A percentile compares a stretch with the other conserved stretches of the same genome.
Evolutionary conservation across 2,888 invertebrate genomes (phyloP).

Genomic region (Plemyria rubiginata): DNA sequence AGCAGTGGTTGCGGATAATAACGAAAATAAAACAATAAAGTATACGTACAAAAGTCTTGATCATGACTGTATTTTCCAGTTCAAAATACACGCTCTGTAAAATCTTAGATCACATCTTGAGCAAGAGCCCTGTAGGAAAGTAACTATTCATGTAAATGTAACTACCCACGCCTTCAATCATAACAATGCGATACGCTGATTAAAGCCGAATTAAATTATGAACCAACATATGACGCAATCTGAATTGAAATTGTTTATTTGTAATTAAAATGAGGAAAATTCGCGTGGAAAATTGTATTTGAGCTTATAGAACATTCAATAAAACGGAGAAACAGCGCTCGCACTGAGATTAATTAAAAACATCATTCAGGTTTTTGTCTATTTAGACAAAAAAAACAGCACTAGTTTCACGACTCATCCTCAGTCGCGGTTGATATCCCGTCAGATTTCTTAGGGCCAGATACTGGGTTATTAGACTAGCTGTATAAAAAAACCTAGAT

Average conservation of each 20-base stretch:
- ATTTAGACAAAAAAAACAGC: too few species aligned
- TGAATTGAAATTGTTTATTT: slow-evolving; percentile 32
- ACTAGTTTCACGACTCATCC: too few species aligned
- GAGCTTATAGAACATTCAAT: slow-evolving; percentile 5
- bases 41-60: slow-evolving; percentile 52
- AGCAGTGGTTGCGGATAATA: too few species aligned
- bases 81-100: background rate
- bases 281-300: slow-evolving; percentile 10
- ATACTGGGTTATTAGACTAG: too few species aligned
- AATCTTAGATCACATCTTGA: slow-evolving; percentile 13
- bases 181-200: slow-evolving; percentile 45
- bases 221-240: too few species aligned
- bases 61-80: slow-evolving; percentile 42
- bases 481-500: too few species aligned
- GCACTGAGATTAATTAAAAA: too few species aligned
- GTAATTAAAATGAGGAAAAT: slow-evolving; percentile 34
- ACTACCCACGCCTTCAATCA: slow-evolving; percentile 27
- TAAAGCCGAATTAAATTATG: slow-evolving; percentile 37
- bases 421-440: too few species aligned
- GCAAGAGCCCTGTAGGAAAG: background rate
- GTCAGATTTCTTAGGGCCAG: too few species aligned
- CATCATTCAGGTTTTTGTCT: too few species aligned
- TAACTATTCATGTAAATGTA: slow-evolving; percentile 3
- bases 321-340: background rate
- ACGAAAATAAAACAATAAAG: background rate